These are phyloP conservation scores for Phaonia tiefii DNA, from an alignment of 2,888 invertebrate genomes.

Conservation along the genomic window DNA sequence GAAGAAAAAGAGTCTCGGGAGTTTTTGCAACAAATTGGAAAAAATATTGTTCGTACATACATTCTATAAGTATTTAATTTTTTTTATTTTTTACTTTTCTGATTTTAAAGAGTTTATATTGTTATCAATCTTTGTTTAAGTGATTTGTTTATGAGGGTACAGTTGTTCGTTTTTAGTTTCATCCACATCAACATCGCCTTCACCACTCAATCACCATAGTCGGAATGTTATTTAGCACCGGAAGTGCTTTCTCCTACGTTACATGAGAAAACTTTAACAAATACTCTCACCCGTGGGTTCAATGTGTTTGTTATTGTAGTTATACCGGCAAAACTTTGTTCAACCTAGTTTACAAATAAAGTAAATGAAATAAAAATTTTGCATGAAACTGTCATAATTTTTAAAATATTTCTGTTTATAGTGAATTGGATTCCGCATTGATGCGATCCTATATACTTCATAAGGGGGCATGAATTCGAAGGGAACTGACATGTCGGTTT, in stretches of 20 bases:
- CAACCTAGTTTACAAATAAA: neutral
- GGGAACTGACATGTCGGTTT: too few relatives aligned
- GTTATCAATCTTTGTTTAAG: constrained; percentile 13
- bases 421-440: neutral
- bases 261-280: constrained; percentile 63
- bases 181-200: constrained; percentile 55
- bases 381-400: constrained; percentile 27
- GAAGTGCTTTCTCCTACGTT: constrained; percentile 61
- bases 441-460: too few relatives aligned
- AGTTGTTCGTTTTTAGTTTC: constrained; percentile 52
- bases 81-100: too few relatives aligned
- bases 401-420: neutral
- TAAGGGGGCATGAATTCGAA: too few relatives aligned
- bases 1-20: neutral
- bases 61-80: too few relatives aligned
- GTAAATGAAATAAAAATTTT: neutral
- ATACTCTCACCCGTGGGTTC: neutral
- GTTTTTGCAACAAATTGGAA: constrained; percentile 23
- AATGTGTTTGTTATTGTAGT: neutral
- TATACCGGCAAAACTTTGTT: constrained; percentile 17
- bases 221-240: constrained; percentile 55
- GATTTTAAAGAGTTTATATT: constrained; percentile 28
- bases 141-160: constrained; percentile 32
- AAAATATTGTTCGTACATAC: neutral
- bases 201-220: too few relatives aligned